A percentile compares a stretch with the other conserved stretches of the same genome.
phyloP scores from a whole-genome alignment of 2,888 invertebrate species.

The Drosophila cognata region DNA sequence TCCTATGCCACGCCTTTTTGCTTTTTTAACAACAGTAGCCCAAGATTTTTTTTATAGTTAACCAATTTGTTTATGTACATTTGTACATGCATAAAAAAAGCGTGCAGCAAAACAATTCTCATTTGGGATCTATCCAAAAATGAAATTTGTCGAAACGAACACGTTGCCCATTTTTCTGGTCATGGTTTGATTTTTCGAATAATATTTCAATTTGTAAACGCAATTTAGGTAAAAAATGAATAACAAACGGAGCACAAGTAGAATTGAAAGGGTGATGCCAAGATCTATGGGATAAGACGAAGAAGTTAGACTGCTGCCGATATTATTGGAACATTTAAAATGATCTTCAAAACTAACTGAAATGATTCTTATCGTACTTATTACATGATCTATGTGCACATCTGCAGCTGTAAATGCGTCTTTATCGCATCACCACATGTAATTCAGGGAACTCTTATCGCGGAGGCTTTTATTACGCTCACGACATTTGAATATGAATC shows the following conservation, averaged over 20 bases:
- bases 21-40: background rate
- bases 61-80: background rate
- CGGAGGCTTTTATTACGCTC: background rate
- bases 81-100: background rate
- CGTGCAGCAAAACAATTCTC: background rate
- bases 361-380: background rate
- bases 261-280: background rate
- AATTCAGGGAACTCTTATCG: background rate
- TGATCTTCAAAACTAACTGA: background rate
- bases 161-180: background rate
- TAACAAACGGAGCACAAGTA: background rate
- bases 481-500: background rate
- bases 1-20: background rate
- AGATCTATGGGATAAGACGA: background rate
- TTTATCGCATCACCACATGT: background rate
- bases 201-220: background rate
- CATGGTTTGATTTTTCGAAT: background rate
- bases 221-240: background rate
- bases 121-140: background rate
- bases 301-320: background rate
- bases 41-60: background rate
- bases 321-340: background rate
- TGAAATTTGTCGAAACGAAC: background rate
- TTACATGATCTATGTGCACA: background rate
- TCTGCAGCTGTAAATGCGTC: background rate